phyloP scores from a whole-genome alignment of 2,113 vertebrate genomes.

The Hoplias malabaricus region DNA sequence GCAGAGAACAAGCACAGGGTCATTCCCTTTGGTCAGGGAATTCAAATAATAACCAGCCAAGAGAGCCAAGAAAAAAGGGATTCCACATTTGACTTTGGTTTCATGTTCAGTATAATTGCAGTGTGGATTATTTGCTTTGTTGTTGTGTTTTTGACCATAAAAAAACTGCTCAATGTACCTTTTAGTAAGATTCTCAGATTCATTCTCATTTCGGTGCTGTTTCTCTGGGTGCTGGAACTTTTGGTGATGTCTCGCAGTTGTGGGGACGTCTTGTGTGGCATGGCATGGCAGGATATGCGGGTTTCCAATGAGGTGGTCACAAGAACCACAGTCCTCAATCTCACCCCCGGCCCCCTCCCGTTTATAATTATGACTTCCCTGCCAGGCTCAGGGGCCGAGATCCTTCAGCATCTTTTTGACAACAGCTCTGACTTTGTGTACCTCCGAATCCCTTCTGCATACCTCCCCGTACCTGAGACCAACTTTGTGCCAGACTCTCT shows the following conservation, averaged over 20 bases:
- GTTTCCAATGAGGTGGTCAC: constrained; percentile 37
- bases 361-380: constrained; percentile 81
- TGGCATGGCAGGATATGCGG: constrained; percentile 65
- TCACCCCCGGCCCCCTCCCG: constrained; percentile 61
- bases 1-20: constrained; percentile 70
- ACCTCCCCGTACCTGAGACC: constrained; percentile 76
- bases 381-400: constrained; percentile 82
- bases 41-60: constrained; percentile 62
- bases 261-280: constrained; percentile 76
- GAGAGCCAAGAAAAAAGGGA: constrained; percentile 42
- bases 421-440: constrained; percentile 86
- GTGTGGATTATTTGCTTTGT: constrained; percentile 75
- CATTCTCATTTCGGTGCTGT: constrained; percentile 75
- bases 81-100: constrained; percentile 75
- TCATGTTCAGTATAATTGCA: constrained; percentile 74
- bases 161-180: constrained; percentile 78
- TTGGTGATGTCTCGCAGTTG: constrained; percentile 80
- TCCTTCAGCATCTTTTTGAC: constrained; percentile 84
- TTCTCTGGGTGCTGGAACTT: constrained; percentile 81
- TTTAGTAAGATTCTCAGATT: constrained; percentile 80
- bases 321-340: constrained; percentile 51
- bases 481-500: constrained; percentile 79
- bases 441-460: constrained; percentile 76
- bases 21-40: constrained; percentile 79
- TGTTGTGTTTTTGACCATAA: constrained; percentile 76